Evolutionary conservation across 1,140 invertebrate genomes (phyloP), one percentile per base, ranked within the genome.

Genomic region (Sarcophaga bullata): DNA sequence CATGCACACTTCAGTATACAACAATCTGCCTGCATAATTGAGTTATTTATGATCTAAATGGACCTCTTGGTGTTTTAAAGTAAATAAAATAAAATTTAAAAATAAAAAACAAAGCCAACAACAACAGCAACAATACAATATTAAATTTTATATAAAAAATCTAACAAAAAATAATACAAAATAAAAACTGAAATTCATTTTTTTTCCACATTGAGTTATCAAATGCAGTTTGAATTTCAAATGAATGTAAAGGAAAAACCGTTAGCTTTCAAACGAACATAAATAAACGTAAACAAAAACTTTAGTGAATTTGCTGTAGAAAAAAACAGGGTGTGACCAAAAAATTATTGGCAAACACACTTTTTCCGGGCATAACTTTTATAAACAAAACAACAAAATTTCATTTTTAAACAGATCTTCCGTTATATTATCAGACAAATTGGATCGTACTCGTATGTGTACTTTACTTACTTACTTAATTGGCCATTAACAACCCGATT

Each of bases 181-280:
- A 62, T 7, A 13, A 58, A 58, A n/a, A 13, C 15, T 58, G 15
- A 13, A 58, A 58, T 19, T 10, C n/a, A 19, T 68, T 68, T 68
- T 68, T 68, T 68, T 6, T 9, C 17, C 8, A 68, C n/a, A 68
- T 68, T 68, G 19, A 19, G 62, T 17, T 68, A 25, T 68, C 2
- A 68, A 37, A 68, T 68, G 62, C 62, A 68, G 17, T 19, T 68
- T 68, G 62, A 68, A 68, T 68, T 68, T 19, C 62, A 68, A 68
- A 68, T 68, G 17, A 68, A 68, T 19, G 19, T n/a, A 9, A 9
- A 37, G 25, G 25, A 37, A 68, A 68, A 68, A 68, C 62, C 62
- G 62, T 68, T 68, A 68, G 62, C 19, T 62, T 68, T 62, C 15
- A 62, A 13, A n/a, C 17, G 17, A 62, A 62, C 15, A 13, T 62